phyloP scores from a whole-genome alignment of 2,888 invertebrate species.

The Drosophila imparisetae region DNA sequence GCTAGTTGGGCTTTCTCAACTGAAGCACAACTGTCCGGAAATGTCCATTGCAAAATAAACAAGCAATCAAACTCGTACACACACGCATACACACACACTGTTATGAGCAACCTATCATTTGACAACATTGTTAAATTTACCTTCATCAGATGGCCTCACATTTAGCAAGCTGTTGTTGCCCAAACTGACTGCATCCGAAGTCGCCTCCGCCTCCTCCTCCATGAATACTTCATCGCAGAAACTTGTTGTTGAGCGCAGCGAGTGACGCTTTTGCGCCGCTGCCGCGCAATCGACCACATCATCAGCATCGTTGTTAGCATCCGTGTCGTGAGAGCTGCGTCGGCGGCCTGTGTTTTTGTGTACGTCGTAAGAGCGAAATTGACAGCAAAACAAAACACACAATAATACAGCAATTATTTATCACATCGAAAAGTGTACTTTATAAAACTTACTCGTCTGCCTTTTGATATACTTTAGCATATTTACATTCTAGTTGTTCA shows the following conservation, averaged over 20 bases:
- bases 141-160: conserved; percentile 61
- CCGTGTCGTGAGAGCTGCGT: conserved; percentile 60
- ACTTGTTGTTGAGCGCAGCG: conserved; percentile 81
- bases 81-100: conserved; percentile 9
- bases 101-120: not conserved
- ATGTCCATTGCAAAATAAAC: conserved; percentile 12
- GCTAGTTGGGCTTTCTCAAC: not conserved
- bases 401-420: conserved; percentile 9
- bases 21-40: conserved; percentile 17
- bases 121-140: conserved; percentile 50
- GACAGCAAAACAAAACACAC: conserved; percentile 47
- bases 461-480: conserved; percentile 82
- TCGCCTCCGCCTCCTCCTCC: conserved; percentile 59
- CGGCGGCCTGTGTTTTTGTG: conserved; percentile 66
- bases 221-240: conserved; percentile 82
- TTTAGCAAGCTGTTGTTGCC: conserved; percentile 58
- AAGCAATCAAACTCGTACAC: conserved; percentile 6
- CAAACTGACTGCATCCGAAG: conserved; percentile 61
- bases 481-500: conserved; percentile 58
- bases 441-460: conserved; percentile 73
- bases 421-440: not conserved
- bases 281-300: conserved; percentile 49
- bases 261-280: conserved; percentile 73
- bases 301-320: conserved; percentile 46
- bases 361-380: conserved; percentile 41